A percentile compares a stretch with the other conserved stretches of the same genome.
Evolutionary conservation across 2,797 vertebrate genomes (phyloP).

Genomic region (Hydrocynus forskahlii): DNA sequence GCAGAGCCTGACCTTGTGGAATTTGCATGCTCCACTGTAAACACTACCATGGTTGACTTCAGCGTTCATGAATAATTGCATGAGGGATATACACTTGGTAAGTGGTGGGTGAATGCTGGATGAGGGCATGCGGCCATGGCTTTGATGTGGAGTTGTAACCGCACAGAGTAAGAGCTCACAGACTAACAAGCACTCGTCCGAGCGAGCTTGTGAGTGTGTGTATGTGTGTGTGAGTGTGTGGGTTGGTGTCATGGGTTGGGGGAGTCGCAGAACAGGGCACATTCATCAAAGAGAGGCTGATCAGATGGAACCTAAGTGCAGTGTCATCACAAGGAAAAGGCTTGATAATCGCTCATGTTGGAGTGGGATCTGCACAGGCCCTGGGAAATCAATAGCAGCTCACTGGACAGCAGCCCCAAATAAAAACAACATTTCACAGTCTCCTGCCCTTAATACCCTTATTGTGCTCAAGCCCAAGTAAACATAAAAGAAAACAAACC

Average conservation of each 20-base stretch:
- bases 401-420: conserved; percentile 64
- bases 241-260: conserved; percentile 54
- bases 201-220: conserved; percentile 36
- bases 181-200: conserved; percentile 53
- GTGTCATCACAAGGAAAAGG: conserved; percentile 79
- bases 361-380: conserved; percentile 73
- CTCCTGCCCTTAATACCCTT: neutral
- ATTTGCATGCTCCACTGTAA: conserved; percentile 48
- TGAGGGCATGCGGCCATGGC: conserved; percentile 28
- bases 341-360: conserved; percentile 73
- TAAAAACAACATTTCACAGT: conserved; percentile 42
- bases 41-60: conserved; percentile 38
- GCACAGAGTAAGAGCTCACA: conserved; percentile 39
- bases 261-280: conserved; percentile 61
- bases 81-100: conserved; percentile 33
- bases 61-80: conserved; percentile 54
- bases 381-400: conserved; percentile 80
- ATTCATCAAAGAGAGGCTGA: conserved; percentile 74
- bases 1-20: neutral
- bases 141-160: conserved; percentile 56
- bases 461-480: neutral
- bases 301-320: conserved; percentile 73
- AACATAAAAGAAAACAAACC: conserved; percentile 2
- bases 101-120: conserved; percentile 33
- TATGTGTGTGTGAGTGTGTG: conserved; percentile 54